Evolutionary conservation across 2,797 vertebrate species (phyloP).

Genomic region (Phoeniculus purpureus): DNA sequence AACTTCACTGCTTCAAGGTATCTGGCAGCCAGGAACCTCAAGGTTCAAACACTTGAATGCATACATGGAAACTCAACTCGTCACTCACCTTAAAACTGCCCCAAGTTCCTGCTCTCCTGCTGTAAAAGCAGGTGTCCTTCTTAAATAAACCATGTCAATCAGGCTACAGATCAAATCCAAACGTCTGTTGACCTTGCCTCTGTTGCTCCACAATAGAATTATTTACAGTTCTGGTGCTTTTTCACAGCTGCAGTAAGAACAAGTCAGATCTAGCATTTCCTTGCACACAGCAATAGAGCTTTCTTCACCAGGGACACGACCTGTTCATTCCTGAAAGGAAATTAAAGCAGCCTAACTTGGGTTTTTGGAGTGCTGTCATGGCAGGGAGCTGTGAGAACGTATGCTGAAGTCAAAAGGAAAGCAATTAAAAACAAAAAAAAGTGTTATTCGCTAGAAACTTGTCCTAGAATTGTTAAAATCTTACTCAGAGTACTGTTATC

Average conservation of each 20-base stretch:
- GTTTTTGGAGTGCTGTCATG: neutral
- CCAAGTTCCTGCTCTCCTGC: neutral
- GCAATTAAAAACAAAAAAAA: neutral
- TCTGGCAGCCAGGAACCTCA: neutral
- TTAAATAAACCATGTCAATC: constrained; percentile 14
- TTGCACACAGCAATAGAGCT: neutral
- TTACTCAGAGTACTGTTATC: neutral
- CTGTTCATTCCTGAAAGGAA: neutral
- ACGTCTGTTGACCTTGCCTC: constrained; percentile 1
- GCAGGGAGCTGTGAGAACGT: neutral
- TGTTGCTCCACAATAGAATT: neutral
- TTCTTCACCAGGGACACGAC: neutral
- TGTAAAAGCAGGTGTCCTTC: neutral
- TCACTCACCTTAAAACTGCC: neutral
- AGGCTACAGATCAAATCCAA: neutral
- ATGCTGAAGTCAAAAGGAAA: neutral
- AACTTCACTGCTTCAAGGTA: neutral
- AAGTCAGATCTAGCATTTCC: constrained; percentile 20
- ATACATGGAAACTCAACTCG: neutral
- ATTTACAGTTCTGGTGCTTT: neutral
- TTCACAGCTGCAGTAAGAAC: constrained; percentile 1
- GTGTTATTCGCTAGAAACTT: neutral
- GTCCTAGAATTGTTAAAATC: neutral
- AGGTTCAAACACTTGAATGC: neutral
- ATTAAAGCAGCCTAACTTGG: neutral